Evolutionary conservation across 2,113 vertebrate species (phyloP), one percentile per base, ranked within the genome.

Genomic region (Spermophilus dauricus): DNA sequence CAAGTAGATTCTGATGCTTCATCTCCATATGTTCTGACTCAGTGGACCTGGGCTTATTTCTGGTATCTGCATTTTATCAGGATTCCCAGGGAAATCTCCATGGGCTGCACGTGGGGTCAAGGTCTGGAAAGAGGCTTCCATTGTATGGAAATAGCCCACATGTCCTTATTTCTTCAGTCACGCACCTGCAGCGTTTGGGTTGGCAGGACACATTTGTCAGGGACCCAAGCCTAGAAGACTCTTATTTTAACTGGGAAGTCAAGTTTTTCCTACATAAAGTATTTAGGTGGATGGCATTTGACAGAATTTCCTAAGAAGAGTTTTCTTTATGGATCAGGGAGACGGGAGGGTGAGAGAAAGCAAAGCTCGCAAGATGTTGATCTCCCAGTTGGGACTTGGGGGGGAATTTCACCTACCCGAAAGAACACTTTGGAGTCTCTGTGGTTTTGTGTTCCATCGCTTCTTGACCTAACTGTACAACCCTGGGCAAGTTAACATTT

Each of bases 271-370:
- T 69, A 6, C 26, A 2, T 53, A 53, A 78, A 80, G 63, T 67
- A 75, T 89, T 89, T 94, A 82, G 73, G 14, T 39, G 32, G 61
- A 72, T 77, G 30, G 39, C 39, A 72, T 80, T 42, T 45, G 89
- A 92, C 1, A 45, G 77, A 61, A 61, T 69, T 83, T 89, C 76
- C 42, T 24, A 69, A 77, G 67, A 87, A 63, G 5, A 34, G 69
- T 17, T 67, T 96, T 91, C 70, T 76, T 95, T 63, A 58, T 32
- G n/a, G 39, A 72, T 39, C 48, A 95, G n/a, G 26, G 72, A 53
- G 56, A 12, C 22, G n/a, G 30, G 42, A 45, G 26, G 14, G 17
- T 48, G 48, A 87, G 45, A 97, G 81, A 73, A 92, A 86, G 28
- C 48, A 42, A 69, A 94, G 45, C 53, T 93, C n/a, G 48, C 65